Percentiles rank a stretch among this genome's conserved stretches.
phyloP scores from a whole-genome alignment of 1,140 invertebrate species.

The Pomacea maculata region DNA sequence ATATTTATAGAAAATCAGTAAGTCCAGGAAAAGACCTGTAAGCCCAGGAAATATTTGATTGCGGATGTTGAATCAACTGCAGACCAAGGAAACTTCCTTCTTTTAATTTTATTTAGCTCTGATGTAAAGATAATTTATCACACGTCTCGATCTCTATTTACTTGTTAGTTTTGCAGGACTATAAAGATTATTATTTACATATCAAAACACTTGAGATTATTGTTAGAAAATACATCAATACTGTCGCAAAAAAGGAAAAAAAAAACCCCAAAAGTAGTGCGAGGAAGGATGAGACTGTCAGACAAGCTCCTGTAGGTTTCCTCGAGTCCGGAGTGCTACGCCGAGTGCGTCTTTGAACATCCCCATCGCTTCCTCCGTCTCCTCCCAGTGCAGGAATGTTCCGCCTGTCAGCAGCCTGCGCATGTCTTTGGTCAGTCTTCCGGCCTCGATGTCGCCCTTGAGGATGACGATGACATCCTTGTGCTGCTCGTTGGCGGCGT shows the following conservation, averaged over 20 bases:
- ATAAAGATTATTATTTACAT: background rate
- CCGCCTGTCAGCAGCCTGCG: constrained; percentile 8
- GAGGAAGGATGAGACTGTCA: background rate
- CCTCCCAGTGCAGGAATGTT: constrained; percentile 12
- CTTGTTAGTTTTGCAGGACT: background rate
- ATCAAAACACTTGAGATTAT: background rate
- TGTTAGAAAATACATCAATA: too few species aligned
- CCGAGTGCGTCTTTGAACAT: constrained; percentile 6
- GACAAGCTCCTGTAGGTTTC: background rate
- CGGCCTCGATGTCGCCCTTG: constrained; percentile 7
- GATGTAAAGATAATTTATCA: background rate
- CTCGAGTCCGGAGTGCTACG: constrained; percentile 2
- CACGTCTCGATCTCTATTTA: background rate
- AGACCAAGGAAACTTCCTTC: background rate
- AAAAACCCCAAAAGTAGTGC: too few species aligned
- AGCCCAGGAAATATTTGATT: background rate
- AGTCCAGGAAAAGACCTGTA: background rate
- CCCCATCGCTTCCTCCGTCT: background rate
- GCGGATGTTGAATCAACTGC: background rate
- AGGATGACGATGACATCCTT: constrained; percentile 17
- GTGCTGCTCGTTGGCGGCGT: constrained; percentile 14
- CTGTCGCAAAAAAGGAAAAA: too few species aligned
- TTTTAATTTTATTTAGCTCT: background rate
- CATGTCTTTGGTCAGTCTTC: constrained; percentile 13
- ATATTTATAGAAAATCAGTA: background rate